Evolutionary conservation across 2,888 invertebrate species (phyloP).

Genomic region (Tetranychus truncatus): DNA sequence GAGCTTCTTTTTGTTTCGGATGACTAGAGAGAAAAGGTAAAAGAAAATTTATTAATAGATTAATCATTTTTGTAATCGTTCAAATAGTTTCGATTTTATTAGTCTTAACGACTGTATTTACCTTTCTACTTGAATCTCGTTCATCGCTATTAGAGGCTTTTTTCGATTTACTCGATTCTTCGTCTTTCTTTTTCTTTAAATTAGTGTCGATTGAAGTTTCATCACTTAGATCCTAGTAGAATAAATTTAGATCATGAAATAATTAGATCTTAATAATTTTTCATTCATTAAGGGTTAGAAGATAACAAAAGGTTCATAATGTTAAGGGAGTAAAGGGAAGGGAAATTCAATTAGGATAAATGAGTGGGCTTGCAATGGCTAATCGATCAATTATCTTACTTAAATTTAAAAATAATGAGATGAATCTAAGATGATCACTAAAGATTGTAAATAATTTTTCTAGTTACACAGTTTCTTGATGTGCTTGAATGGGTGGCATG

Average conservation of each 20-base stretch:
- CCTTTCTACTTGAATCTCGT: slow-evolving; percentile 18
- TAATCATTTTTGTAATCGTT: no score
- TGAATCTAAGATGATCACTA: not conserved
- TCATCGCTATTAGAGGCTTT: slow-evolving; percentile 14
- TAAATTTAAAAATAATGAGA: not conserved
- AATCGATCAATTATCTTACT: not conserved
- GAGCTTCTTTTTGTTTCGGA: slow-evolving; percentile 7
- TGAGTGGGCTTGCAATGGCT: not conserved
- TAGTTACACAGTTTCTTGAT: not conserved
- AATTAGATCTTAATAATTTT: not conserved
- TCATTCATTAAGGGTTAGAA: not conserved
- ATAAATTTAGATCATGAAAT: not conserved
- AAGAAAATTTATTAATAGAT: not conserved
- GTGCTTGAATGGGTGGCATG: not conserved
- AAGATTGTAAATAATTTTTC: not conserved
- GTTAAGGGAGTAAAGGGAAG: not conserved
- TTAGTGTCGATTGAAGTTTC: slow-evolving; percentile 9
- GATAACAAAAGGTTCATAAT: not conserved
- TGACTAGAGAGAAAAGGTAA: not conserved
- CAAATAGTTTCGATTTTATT: not conserved
- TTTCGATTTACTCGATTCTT: slow-evolving; percentile 11
- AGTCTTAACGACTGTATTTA: slow-evolving; percentile 2
- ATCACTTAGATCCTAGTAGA: not conserved
- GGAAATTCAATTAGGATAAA: not conserved
- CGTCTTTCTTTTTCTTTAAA: slow-evolving; percentile 17